Evolutionary conservation across 23 tunicate species (phyloP).

Genomic region (Trididemnum nubilum): DNA sequence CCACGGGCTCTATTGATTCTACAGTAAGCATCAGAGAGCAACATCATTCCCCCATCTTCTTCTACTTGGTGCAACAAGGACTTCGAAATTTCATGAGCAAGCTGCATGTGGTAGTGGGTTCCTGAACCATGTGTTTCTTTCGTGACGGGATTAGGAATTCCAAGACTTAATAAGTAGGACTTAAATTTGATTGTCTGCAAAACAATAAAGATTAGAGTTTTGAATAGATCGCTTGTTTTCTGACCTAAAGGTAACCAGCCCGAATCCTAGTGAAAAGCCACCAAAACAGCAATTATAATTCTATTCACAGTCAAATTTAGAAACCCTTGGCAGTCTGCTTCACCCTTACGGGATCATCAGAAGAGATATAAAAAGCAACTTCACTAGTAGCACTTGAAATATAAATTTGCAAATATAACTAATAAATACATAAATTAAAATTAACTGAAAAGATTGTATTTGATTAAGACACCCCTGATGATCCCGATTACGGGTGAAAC

Average conservation of each 20-base stretch:
- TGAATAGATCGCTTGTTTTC: background rate
- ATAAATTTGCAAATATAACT: too few relatives aligned
- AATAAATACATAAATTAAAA: too few relatives aligned
- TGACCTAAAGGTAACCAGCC: background rate
- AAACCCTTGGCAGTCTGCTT: too few relatives aligned
- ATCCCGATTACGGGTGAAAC: too few relatives aligned
- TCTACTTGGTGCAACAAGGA: constrained; percentile 33
- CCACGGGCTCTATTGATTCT: constrained; percentile 93
- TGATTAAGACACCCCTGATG: too few relatives aligned
- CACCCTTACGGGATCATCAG: too few relatives aligned
- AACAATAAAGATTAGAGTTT: background rate
- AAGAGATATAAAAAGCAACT: background rate
- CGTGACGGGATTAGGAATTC: constrained; percentile 93
- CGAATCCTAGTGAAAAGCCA: too few relatives aligned
- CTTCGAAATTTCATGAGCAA: constrained; percentile 69
- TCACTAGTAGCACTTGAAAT: background rate
- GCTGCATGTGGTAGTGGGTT: constrained; percentile 91
- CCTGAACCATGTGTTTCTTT: constrained; percentile 93
- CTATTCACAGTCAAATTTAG: background rate
- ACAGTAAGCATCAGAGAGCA: constrained; percentile 87
- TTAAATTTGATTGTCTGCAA: constrained; percentile 84
- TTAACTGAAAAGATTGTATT: too few relatives aligned
- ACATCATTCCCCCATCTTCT: constrained; percentile 69
- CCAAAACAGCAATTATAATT: background rate
- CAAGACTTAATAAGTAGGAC: constrained; percentile 85